Percentiles rank a stretch among this genome's conserved stretches.
Conservation (phyloP, 2,888 invertebrate species). For the Schizaphis graminum region DNA sequence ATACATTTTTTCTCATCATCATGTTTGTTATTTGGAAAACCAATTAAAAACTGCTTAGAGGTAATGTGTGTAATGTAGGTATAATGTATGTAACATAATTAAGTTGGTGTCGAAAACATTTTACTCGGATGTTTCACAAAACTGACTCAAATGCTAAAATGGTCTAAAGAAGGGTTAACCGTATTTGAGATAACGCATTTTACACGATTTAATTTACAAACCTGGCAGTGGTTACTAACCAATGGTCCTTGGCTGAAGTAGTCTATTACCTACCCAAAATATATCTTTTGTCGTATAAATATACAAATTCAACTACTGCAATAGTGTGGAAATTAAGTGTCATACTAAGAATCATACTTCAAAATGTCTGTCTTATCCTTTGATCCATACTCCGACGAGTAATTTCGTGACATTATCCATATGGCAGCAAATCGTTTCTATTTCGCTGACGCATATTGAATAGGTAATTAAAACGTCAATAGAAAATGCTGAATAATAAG, state of each 20-base stretch:
- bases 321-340: slow-evolving; percentile 27
- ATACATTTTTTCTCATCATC: neutral
- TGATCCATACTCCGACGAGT: slow-evolving; percentile 21
- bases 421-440: slow-evolving; percentile 16
- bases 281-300: slow-evolving; percentile 32
- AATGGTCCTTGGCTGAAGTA: slow-evolving; percentile 42
- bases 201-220: slow-evolving; percentile 43
- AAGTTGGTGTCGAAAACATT: slow-evolving; percentile 11
- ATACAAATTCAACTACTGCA: neutral
- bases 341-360: slow-evolving; percentile 16
- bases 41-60: slow-evolving; percentile 25
- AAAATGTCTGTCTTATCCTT: slow-evolving; percentile 33
- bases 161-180: slow-evolving; percentile 40
- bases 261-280: slow-evolving; percentile 31
- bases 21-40: neutral
- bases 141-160: slow-evolving; percentile 32
- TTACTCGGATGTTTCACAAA: neutral
- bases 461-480: neutral
- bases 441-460: slow-evolving; percentile 14
- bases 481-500: neutral
- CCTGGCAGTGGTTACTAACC: slow-evolving; percentile 35
- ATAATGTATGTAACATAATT: neutral
- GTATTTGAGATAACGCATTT: slow-evolving; percentile 44
- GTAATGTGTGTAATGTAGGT: neutral
- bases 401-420: slow-evolving; percentile 40